Evolutionary conservation across 2,888 invertebrate genomes (phyloP).

Genomic region (Lasioglossum pauxillum): DNA sequence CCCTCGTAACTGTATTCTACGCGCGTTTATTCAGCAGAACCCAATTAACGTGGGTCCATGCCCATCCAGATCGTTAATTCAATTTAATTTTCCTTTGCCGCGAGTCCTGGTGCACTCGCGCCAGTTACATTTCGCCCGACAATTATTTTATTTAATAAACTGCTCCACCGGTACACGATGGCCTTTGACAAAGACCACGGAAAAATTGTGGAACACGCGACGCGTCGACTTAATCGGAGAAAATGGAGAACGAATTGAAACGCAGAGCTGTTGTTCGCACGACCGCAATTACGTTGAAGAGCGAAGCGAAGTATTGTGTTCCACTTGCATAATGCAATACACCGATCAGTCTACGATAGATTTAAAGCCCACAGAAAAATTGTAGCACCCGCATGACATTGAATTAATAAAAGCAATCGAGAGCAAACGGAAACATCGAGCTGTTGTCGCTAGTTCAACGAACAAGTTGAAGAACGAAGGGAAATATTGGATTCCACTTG

Average conservation of each 20-base stretch:
- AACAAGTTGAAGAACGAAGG: background rate
- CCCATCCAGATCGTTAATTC: background rate
- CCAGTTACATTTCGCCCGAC: background rate
- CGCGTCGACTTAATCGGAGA: background rate
- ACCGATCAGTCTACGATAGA: no score
- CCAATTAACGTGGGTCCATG: conserved; percentile 37
- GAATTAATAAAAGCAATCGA: background rate
- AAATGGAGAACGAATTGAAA: background rate
- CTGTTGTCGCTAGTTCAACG: background rate
- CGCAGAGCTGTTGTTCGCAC: background rate
- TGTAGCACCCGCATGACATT: no score
- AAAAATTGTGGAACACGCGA: background rate
- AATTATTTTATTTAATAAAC: background rate
- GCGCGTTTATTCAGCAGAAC: conserved; percentile 10
- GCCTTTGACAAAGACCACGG: background rate
- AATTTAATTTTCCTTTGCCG: background rate
- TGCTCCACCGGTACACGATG: background rate
- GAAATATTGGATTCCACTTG: conserved; percentile 2
- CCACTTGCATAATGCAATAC: background rate
- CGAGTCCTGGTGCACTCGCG: background rate
- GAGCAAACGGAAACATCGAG: background rate
- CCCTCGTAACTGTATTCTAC: background rate
- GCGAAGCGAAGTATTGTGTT: background rate
- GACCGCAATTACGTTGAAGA: background rate
- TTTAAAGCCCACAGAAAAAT: no score